Percentiles rank a stretch among this genome's conserved stretches.
Conservation (phyloP, 2,888 invertebrate species). For the Sinohyriopsis cumingii region DNA sequence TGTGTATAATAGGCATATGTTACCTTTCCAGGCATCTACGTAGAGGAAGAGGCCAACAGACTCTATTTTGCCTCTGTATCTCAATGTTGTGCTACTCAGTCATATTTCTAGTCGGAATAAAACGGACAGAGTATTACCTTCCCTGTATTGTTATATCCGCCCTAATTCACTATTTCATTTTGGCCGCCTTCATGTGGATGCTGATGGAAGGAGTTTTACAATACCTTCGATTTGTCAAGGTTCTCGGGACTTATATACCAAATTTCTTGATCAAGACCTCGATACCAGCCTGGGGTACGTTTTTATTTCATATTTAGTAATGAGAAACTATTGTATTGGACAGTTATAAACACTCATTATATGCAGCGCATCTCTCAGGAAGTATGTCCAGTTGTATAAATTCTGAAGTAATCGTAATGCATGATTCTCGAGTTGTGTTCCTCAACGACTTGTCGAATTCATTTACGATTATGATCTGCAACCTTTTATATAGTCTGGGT, state of each 20-base stretch:
- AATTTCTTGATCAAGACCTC: constrained; percentile 79
- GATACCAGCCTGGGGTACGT: constrained; percentile 78
- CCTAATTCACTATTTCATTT: constrained; percentile 79
- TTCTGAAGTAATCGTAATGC: too few species aligned
- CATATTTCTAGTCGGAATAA: constrained; percentile 68
- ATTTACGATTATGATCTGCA: too few species aligned
- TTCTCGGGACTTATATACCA: constrained; percentile 76
- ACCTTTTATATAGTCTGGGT: too few species aligned
- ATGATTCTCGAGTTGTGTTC: too few species aligned
- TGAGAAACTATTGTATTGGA: background rate
- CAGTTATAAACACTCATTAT: too few species aligned
- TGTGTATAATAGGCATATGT: too few species aligned
- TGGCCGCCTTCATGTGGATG: constrained; percentile 78
- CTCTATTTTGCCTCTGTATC: constrained; percentile 79
- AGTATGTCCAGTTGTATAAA: too few species aligned
- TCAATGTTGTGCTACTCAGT: constrained; percentile 78
- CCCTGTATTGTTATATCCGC: constrained; percentile 78
- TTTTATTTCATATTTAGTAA: background rate
- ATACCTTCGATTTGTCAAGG: constrained; percentile 80
- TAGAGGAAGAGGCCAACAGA: constrained; percentile 78
- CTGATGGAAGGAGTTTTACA: constrained; percentile 80
- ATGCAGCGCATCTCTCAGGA: too few species aligned
- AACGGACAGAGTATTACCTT: constrained; percentile 63
- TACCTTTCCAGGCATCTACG: constrained; percentile 74
- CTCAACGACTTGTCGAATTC: too few species aligned